Conservation (phyloP, 1,140 invertebrate species). For the Drosophila pallidifrons region DNA sequence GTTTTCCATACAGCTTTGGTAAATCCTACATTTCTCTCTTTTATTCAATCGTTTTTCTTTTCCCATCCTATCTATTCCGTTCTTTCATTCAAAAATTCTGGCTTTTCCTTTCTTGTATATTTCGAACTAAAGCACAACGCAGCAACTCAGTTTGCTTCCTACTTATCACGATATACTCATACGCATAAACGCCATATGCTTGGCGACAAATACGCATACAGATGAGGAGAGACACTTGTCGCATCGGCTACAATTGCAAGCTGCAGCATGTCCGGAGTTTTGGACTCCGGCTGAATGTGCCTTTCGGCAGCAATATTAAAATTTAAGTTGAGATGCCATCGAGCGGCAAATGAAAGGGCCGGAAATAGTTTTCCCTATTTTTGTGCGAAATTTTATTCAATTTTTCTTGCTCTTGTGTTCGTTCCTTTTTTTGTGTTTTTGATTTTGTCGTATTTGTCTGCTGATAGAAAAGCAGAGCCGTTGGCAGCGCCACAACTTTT, state of each 20-base stretch:
- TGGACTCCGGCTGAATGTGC: slow-evolving; percentile 41
- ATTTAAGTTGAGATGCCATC: slow-evolving; percentile 72
- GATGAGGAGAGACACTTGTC: slow-evolving; percentile 52
- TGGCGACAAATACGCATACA: not conserved
- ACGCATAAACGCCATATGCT: slow-evolving; percentile 27
- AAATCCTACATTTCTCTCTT: too few species aligned
- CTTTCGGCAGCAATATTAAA: slow-evolving; percentile 74
- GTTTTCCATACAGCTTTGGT: too few species aligned
- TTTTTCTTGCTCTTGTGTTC: slow-evolving; percentile 34
- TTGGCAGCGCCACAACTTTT: slow-evolving; percentile 66
- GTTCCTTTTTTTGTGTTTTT: slow-evolving; percentile 67
- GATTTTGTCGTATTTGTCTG: slow-evolving; percentile 82
- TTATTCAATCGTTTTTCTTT: too few species aligned
- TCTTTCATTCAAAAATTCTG: too few species aligned
- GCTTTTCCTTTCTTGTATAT: too few species aligned
- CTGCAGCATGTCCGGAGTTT: slow-evolving; percentile 40
- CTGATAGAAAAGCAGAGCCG: slow-evolving; percentile 68
- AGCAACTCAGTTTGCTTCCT: not conserved
- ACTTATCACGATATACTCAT: not conserved
- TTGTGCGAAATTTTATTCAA: slow-evolving; percentile 29
- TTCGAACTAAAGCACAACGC: not conserved
- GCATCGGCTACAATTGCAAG: slow-evolving; percentile 68
- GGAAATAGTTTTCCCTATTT: slow-evolving; percentile 66
- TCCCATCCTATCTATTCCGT: too few species aligned
- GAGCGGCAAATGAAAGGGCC: slow-evolving; percentile 57